A percentile compares a stretch with the other conserved stretches of the same genome.
These are phyloP conservation scores for Rallus crepitans DNA, from an alignment of 2,797 vertebrate species.

Conservation along the genomic window DNA sequence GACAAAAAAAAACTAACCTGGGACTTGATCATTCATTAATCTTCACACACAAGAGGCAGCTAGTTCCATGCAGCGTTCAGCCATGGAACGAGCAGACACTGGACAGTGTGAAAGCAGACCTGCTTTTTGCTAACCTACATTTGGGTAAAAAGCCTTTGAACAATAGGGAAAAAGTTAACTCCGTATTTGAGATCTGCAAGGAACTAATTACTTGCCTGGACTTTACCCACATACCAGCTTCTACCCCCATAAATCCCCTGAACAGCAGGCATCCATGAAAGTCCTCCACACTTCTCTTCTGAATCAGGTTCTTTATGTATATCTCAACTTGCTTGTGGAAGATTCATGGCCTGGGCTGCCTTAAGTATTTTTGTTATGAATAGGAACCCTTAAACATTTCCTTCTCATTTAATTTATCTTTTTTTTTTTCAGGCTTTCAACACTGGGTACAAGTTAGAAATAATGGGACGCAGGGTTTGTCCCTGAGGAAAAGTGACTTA, in stretches of 20 bases:
- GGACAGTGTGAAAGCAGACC: background rate
- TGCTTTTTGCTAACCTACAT: background rate
- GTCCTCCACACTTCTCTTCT: constrained; percentile 37
- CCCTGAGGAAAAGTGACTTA: constrained; percentile 41
- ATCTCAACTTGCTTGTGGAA: constrained; percentile 3
- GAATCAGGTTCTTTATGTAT: constrained; percentile 69
- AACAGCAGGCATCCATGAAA: background rate
- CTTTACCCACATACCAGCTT: constrained; percentile 41
- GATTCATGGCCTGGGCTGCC: constrained; percentile 60
- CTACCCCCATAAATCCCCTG: constrained; percentile 12
- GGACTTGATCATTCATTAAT: constrained; percentile 15
- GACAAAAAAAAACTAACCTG: background rate
- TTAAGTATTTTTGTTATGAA: constrained; percentile 71
- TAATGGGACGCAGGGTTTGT: constrained; percentile 40
- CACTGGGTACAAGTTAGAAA: constrained; percentile 4
- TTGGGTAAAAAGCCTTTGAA: background rate
- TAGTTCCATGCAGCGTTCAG: accelerated
- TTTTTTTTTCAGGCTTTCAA: constrained; percentile 64
- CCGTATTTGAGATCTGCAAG: constrained; percentile 27
- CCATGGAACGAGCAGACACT: background rate
- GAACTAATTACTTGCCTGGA: constrained; percentile 60
- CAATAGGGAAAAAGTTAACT: background rate
- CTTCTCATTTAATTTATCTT: constrained; percentile 73
- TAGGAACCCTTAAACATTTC: constrained; percentile 72
- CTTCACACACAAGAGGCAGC: background rate